Evolutionary conservation across 2,797 vertebrate species (phyloP), one percentile per base, ranked within the genome.

Genomic region (Iguana delicatissima): DNA sequence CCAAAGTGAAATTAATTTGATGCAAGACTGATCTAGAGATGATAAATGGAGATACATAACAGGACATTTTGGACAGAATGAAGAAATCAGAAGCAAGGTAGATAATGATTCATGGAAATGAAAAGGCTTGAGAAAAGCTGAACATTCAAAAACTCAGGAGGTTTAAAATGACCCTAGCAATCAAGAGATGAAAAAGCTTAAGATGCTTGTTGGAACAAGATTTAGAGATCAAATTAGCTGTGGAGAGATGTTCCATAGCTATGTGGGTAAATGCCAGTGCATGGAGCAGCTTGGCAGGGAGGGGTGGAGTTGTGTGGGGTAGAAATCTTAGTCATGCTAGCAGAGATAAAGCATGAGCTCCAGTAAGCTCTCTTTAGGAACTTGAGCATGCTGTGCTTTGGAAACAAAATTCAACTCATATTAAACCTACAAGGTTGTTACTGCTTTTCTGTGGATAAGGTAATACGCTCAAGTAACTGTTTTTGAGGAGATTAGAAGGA

Each of bases 201-300:
- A 6, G 16, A 32, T 52, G 24, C 81, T 77, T 81, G 69, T 90
- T 74, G 13, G 74, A 64, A 84, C 76, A 86, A 0, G 20, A 22
- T 13, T 59, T 77, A 57, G 62, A 1, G 0, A 32, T 77, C 42
- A 38, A 64, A 38, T n/a, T 55, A 90, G 82, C 80, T 59, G 57
- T 38, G 38, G 7, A 67, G 55, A 52, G 4, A 46, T 13, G 55
- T 89, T 79, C 55, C n/a, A 29, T 57, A 50, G 29, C 88, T 22
- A 32, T 84, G 84, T 85, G 64, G 42, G 52, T 86, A 79, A 84
- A 80, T 69, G 55, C 67, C 52, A 29, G 18, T 85, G n/a, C 46
- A 80, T 42, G 82, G 55, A 73, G 74, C 8, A 80, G 77, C 59
- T 18, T 5, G n/a, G n/a, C 13, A 32, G 20, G 32, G 59, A 20